Evolutionary conservation across 2,797 vertebrate genomes (phyloP), one percentile per base, ranked within the genome.

Genomic region (Phylloscopus collybita): DNA sequence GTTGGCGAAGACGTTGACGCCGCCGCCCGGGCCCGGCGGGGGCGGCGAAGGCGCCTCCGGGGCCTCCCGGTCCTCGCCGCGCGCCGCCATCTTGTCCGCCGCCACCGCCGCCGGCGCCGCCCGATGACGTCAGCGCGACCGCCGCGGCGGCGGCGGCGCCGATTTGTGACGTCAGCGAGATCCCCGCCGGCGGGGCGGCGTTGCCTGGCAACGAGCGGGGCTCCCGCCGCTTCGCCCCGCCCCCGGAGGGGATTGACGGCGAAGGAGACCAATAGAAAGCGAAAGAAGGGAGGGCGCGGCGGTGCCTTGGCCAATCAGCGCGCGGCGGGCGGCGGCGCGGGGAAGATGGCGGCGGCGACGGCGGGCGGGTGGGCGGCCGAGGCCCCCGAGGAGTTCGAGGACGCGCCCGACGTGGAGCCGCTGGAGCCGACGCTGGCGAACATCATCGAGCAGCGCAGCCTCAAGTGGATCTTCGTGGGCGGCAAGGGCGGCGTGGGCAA

Each of bases 381-480:
- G 96, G 98, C 99, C 86, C 49, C 67, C 21, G 99, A 99, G 66
- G 99, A 99, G 93, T 99, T 99, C 95, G 99, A 99, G 97, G 99
- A 99, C 97, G 99, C 99, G 3, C 98, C 99, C 71, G 99, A 99
- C 85, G 99, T 99, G 86, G 99, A 99, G 96, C 99, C 99, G 16
- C 97, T 99, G 92, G 99, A 99, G 45, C 99, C 99, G 20, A 99
- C 99, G 7, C 96, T 99, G 65, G 98, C 98, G 73, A 99, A 99
- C 59, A 99, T 99, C 30, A 99, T 99, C 81, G 99, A 99, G 94
- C 99, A 99, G 96, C 99, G 98, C 84, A 99, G 99, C 56, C 95
- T 99, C 13, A 99, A 99, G 90, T 99, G 99, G 99, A 99, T 99
- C 93, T 99, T 99, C 95, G 99, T 99, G 4, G 99, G 99, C 16